Conservation (phyloP, 2,888 invertebrate genomes). For the Eupsilia transversa region DNA sequence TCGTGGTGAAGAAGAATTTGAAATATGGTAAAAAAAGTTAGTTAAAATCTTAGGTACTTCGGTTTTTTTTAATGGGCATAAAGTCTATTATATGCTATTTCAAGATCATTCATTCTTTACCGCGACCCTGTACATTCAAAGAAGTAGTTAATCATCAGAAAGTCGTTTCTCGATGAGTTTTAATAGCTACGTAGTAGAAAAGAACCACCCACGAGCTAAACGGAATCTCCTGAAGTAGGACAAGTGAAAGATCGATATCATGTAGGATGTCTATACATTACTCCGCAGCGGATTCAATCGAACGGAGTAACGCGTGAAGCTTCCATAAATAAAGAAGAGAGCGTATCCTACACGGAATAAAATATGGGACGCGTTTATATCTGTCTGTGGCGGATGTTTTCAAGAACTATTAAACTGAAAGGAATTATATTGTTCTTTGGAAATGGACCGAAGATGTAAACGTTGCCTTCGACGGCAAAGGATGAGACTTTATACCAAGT, state of each 20-base stretch:
- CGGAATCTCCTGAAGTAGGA: slow-evolving; percentile 36
- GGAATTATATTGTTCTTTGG: slow-evolving; percentile 56
- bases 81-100: too few relatives aligned
- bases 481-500: background rate
- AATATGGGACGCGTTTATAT: slow-evolving; percentile 56
- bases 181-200: background rate
- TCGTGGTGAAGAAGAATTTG: too few relatives aligned
- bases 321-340: slow-evolving; percentile 58
- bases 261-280: slow-evolving; percentile 37
- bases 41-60: too few relatives aligned
- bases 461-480: background rate
- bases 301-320: slow-evolving; percentile 39
- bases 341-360: slow-evolving; percentile 52
- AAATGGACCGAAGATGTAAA: slow-evolving; percentile 27
- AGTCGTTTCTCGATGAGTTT: background rate
- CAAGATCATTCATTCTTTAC: too few relatives aligned
- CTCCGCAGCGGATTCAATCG: slow-evolving; percentile 36
- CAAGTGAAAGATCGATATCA: slow-evolving; percentile 57
- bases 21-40: too few relatives aligned
- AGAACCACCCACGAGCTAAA: background rate
- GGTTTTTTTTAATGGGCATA: too few relatives aligned
- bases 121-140: background rate
- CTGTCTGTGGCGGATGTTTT: slow-evolving; percentile 47
- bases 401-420: slow-evolving; percentile 59
- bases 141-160: background rate